These are phyloP conservation scores for Nephrotoma flavescens DNA, from an alignment of 2,888 invertebrate genomes.

Conservation along the genomic window DNA sequence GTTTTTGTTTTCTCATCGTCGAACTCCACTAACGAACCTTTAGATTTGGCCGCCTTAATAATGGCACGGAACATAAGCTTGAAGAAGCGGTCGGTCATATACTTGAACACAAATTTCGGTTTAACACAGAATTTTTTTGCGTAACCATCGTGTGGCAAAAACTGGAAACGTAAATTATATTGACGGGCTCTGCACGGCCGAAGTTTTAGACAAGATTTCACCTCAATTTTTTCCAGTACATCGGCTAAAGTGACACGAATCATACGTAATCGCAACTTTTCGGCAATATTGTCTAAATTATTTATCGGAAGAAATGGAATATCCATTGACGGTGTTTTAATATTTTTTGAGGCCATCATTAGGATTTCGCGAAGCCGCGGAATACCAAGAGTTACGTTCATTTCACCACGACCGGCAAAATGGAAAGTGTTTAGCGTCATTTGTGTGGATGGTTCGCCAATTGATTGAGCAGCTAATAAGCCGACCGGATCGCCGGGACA, in stretches of 20 bases:
- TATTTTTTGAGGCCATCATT: constrained; percentile 86
- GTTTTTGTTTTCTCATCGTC: constrained; percentile 27
- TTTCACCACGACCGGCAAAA: constrained; percentile 98
- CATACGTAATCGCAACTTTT: constrained; percentile 53
- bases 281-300: constrained; percentile 41
- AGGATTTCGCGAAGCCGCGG: constrained; percentile 92
- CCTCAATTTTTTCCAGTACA: constrained; percentile 46
- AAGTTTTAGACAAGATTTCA: constrained; percentile 34
- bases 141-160: constrained; percentile 60
- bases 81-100: constrained; percentile 60
- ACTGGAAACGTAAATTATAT: constrained; percentile 55
- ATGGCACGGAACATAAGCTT: constrained; percentile 47
- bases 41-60: constrained; percentile 40
- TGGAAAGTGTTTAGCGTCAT: constrained; percentile 99
- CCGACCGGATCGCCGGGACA: constrained; percentile 95
- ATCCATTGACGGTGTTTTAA: constrained; percentile 94
- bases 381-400: constrained; percentile 99
- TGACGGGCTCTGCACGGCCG: constrained; percentile 40
- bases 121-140: constrained; percentile 54
- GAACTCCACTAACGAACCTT: constrained; percentile 29
- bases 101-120: constrained; percentile 51
- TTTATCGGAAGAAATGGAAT: constrained; percentile 56
- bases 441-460: constrained; percentile 99
- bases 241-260: constrained; percentile 66
- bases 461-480: constrained; percentile 89